Base-by-base conservation (phyloP, 23 tunicate species). In the Aplidium turbinatum region DNA sequence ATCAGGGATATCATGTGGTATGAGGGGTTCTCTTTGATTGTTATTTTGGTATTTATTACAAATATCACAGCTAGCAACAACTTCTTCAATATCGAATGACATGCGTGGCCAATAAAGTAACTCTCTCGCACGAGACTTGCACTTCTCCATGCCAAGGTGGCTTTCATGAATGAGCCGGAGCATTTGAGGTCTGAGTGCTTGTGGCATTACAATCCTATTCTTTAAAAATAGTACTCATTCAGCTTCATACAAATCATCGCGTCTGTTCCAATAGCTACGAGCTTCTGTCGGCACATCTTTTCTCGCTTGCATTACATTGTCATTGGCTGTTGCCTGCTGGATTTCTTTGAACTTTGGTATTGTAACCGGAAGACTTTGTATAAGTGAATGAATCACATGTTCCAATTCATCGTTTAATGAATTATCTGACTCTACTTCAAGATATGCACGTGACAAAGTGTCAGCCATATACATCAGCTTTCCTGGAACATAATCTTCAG, bases 91-190 rank as follows among this genome's bases (percentile, higher is more conserved):
- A n/a, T 81, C 72, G 9, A 1, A 23, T 13, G 70, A 29, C 33
- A 63, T 26, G 22, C 72, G 57, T 24, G 75, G 54, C 85, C 85
- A 80, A 53, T 46, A 80, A 13, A 60, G 31, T 2, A 57, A 29
- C 4, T 38, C 48, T 46, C 72, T 19, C 2, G 86, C 78, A 27
- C 72, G 35, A 1, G 72, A 30, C 60, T 72, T 81, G 57, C 79
- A 81, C 40, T 71, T 81, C n/a, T 54, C 53, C 39, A 72, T 72
- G n/a, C 79, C 86, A 16, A 81, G 25, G 40, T 73, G 77, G 31
- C 79, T 33, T 47, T 70, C 31, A 30, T 64, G 78, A 46, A 81
- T 67, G 28, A 40, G 63, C 29, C 47, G 21, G 13, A 42, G 11
- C 76, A 70, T 78, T 32, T 64, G 47, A 22, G 13, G 31, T 31